Conservation (phyloP, 2,113 vertebrate genomes). For the Albula glossodonta region DNA sequence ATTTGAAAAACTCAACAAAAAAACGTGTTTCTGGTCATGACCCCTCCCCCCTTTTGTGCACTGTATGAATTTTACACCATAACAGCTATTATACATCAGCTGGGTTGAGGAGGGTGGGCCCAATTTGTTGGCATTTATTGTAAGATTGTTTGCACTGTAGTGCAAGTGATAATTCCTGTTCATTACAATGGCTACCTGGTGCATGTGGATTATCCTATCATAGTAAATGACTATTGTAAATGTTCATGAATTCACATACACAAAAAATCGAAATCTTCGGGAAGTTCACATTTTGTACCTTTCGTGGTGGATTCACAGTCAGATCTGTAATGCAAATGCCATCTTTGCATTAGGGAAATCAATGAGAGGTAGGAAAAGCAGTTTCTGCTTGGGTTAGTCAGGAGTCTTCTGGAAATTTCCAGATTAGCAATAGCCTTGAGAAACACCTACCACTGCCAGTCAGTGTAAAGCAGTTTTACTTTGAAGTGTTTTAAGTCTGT, state of each 20-base stretch:
- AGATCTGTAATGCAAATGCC: constrained; percentile 54
- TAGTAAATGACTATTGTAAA: neutral
- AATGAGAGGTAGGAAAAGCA: constrained; percentile 39
- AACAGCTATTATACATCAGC: no score
- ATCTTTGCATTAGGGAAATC: constrained; percentile 62
- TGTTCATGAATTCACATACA: neutral
- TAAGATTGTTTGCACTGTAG: neutral
- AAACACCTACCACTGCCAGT: no score
- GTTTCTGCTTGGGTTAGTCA: constrained; percentile 16
- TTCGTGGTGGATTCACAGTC: neutral
- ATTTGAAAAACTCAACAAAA: no score
- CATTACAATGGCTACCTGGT: neutral
- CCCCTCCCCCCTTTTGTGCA: no score
- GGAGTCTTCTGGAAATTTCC: constrained; percentile 38
- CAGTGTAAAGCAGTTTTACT: neutral
- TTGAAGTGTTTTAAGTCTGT: neutral
- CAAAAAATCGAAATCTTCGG: neutral
- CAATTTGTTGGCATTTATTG: neutral
- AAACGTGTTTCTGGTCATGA: no score
- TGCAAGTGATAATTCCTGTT: neutral
- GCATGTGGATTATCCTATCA: neutral
- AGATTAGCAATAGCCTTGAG: neutral
- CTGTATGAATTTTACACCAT: no score
- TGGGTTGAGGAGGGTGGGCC: no score
- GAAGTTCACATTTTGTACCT: neutral